Base-by-base conservation (phyloP, 1,140 invertebrate species). In the Ctenoplectra terminalis region DNA sequence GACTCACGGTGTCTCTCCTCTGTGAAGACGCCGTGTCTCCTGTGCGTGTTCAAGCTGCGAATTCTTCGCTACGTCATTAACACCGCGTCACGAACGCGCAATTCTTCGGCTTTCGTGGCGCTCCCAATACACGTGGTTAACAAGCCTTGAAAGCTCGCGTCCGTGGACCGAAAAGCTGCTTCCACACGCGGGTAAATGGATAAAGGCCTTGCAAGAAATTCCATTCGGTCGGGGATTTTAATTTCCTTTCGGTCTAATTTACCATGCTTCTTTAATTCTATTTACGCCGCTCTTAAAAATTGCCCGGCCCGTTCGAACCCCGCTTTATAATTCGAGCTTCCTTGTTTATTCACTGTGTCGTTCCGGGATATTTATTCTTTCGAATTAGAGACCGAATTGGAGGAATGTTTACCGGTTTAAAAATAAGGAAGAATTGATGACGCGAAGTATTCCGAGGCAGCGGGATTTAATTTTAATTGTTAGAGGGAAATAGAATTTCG, bases 41-140 rank as follows among this genome's bases (percentile, higher is more conserved):
- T 58, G 82, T 73, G 82, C 82, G 82, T 83, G 82, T 83, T 83
- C 82, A 83, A 80, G 82, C 34, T 66, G 60, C 37, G 23, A 67
- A 34, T 48, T 83, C 40, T 60, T 23, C 11, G 9, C 61, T 9
- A 23, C 66, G 54, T 80, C 54, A 83, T 83, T 83, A 83, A 83
- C 81, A 79, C 81, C 37, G 34, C 60, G 81, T 83, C 81, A 83
- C 81, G 81, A 58, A 71, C 81, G 37, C 48, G 69, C 46, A 26
- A 56, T 46, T 50, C 46, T 66, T 76, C 46, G 60, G 23, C 58
- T 56, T 74, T 72, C 26, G 54, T 31, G 56, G 43, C 8, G 13
- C 11, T 15, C 64, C 69, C 46, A 37, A 80, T 80, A 80, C 69
- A 54, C 46, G 63, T 23, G 46, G 69, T 64, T 80, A 80, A 80